Base-by-base conservation (phyloP, 2,797 vertebrate species). In the Lithobates sylvaticus region DNA sequence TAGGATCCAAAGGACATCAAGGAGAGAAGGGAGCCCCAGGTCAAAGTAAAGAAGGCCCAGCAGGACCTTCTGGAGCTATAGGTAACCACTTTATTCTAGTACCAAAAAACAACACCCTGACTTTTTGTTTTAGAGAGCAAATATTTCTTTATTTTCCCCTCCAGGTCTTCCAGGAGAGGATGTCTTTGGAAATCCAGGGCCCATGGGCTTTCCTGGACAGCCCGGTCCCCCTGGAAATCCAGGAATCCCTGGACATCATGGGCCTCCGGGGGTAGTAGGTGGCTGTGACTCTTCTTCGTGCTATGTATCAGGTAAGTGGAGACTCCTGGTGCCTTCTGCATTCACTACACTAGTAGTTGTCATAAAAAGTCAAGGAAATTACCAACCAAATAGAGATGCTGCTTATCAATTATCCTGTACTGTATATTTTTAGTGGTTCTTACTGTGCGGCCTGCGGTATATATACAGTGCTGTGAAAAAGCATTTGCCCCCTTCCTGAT, bases 1-100 rank as follows among this genome's bases (percentile, higher is more conserved):
- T 15, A 94, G 93, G 93, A 85, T 86, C 78, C 9, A 91, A 92
- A 39, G 93, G 93, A 27, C 88, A 82, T 64, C 92, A 91, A 64
- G 92, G 92, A 77, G 90, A 91, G 64, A 92, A 90, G 8, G 90
- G 90, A 0, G 86, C 81, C 73, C 9, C 89, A 70, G 91, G 90
- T 74, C 16, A 76, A 79, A 85, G 0, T 0, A 44, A 87, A n/a
- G 91, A 91, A 78, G 92, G 91, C 1, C 88, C 83, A 26, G 86
- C 87, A 69, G 91, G 91, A 39, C 86, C 90, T 54, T 89, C 84
- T 65, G 86, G 92, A 10, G 90, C 76, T 82, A 84, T 89, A 88
- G 90, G 92, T 93, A 90, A 80, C 1, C 5, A 0, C 21, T 76
- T 82, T 39, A n/a, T 42, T n/a, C 42, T 34, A n/a, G 10, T 10